Evolutionary conservation across 1,140 invertebrate genomes (phyloP).

Genomic region (Tetraneura akinire): DNA sequence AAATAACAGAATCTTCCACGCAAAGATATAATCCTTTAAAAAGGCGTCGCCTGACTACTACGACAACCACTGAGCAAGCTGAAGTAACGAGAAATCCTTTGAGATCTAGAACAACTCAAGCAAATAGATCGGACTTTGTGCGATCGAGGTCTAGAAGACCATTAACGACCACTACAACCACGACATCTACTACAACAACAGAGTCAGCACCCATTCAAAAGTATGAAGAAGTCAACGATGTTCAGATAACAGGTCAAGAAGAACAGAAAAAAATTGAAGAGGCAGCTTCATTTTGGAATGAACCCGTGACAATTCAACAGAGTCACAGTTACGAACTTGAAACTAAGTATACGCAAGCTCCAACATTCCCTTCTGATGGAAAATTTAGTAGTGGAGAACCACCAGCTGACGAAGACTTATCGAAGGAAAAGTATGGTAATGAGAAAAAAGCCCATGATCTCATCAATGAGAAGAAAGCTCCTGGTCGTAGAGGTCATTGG

Average conservation of each 20-base stretch:
- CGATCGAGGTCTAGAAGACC: conserved; percentile 54
- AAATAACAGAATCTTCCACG: neutral
- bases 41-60: conserved; percentile 51
- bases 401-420: conserved; percentile 46
- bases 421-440: conserved; percentile 19
- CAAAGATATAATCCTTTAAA: conserved; percentile 28
- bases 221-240: conserved; percentile 28
- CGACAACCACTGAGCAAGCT: conserved; percentile 43
- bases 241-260: neutral
- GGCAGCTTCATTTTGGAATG: conserved; percentile 54
- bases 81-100: conserved; percentile 30
- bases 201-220: neutral
- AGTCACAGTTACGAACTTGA: conserved; percentile 55
- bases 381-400: conserved; percentile 61
- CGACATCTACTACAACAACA: conserved; percentile 26
- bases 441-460: conserved; percentile 31
- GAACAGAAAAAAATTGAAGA: conserved; percentile 44
- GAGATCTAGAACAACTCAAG: conserved; percentile 45
- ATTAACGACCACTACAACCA: conserved; percentile 53
- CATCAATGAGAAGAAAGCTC: conserved; percentile 13
- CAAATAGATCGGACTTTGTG: conserved; percentile 48
- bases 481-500: conserved; percentile 65
- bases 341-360: neutral
- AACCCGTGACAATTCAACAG: conserved; percentile 56
- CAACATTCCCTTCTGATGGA: conserved; percentile 61